Evolutionary conservation across 2,888 invertebrate genomes (phyloP), one percentile per base, ranked within the genome.

Genomic region (Tridacna crocea): DNA sequence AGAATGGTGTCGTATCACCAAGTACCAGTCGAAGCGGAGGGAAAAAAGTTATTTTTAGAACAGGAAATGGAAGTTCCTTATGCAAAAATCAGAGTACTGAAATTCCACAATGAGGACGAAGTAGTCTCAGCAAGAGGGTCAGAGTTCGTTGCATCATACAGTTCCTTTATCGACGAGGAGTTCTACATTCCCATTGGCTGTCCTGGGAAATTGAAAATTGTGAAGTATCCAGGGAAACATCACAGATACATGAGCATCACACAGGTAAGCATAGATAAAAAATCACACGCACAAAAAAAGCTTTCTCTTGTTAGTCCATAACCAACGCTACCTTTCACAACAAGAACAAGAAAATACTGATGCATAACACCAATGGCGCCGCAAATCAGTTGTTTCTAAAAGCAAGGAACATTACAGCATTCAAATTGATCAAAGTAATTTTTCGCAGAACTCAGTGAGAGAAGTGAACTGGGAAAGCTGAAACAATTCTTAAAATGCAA

Each of bases 111-210:
- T n/a, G 68, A 68, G 22, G 36, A 46, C 19, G 46, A 68, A 17
- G 68, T 46, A n/a, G 12, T 46, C 2, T 46, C 68, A 17, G 12
- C 15, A 46, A 46, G 68, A 22, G 68, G 68, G 15, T 46, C 8
- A 47, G 68, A 68, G 1, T 46, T 47, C n/a, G 3, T 12, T 17
- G 6, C 36, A n/a, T 19, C 27, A 19, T 47, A 47, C n/a, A 15
- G n/a, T 19, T 24, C 24, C 46, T 68, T 47, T 47, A 68, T 27
- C n/a, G 68, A 47, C 4, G 47, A 68, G 19, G 68, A 68, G 47
- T 68, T 68, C 17, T 68, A 46, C n/a, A 68, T 68, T 24, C 68
- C 68, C 6, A 8, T 68, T 17, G 46, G 46, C 19, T 68, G 68
- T 46, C 68, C 2, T 17, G 68, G 68, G 2, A 68, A 22, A 10